A percentile compares a stretch with the other conserved stretches of the same genome.
phyloP scores from a whole-genome alignment of 1,140 invertebrate genomes.

The Philaenus spumarius region DNA sequence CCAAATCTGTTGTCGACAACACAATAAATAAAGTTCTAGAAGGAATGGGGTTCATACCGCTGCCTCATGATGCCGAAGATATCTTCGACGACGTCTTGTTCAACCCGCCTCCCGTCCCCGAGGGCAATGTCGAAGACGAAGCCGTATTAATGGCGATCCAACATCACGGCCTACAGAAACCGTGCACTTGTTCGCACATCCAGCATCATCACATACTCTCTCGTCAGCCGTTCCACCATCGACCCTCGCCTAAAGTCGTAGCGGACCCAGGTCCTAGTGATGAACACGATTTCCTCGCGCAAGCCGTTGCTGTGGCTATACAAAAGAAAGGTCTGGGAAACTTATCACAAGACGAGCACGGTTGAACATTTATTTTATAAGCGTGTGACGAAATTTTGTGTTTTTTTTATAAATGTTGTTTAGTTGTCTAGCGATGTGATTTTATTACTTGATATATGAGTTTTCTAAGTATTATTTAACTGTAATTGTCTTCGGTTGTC shows the following conservation, averaged over 20 bases:
- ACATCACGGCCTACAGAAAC: constrained; percentile 35
- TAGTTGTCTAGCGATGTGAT: too few relatives aligned
- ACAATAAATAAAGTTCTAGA: constrained; percentile 40
- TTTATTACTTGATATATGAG: too few relatives aligned
- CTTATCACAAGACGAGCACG: neutral
- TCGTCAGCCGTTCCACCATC: constrained; percentile 16
- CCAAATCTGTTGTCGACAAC: constrained; percentile 32
- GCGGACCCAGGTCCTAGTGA: neutral
- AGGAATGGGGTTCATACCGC: constrained; percentile 30
- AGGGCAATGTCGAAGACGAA: constrained; percentile 34
- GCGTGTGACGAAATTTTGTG: too few relatives aligned
- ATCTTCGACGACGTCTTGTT: constrained; percentile 18
- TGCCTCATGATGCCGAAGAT: constrained; percentile 22
- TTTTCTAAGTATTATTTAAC: too few relatives aligned
- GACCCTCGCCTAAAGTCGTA: neutral
- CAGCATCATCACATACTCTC: neutral
- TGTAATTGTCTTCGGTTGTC: too few relatives aligned
- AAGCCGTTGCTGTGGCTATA: constrained; percentile 31
- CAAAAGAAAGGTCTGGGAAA: constrained; percentile 31
- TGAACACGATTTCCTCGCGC: constrained; percentile 30
- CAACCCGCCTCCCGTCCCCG: constrained; percentile 18
- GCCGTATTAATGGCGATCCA: constrained; percentile 39
- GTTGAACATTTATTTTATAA: neutral
- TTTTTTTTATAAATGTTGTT: too few relatives aligned
- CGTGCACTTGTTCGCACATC: constrained; percentile 4